These are phyloP conservation scores for Phylloscopus trochiloides DNA, from an alignment of 2,113 vertebrate species.

Conservation along the genomic window DNA sequence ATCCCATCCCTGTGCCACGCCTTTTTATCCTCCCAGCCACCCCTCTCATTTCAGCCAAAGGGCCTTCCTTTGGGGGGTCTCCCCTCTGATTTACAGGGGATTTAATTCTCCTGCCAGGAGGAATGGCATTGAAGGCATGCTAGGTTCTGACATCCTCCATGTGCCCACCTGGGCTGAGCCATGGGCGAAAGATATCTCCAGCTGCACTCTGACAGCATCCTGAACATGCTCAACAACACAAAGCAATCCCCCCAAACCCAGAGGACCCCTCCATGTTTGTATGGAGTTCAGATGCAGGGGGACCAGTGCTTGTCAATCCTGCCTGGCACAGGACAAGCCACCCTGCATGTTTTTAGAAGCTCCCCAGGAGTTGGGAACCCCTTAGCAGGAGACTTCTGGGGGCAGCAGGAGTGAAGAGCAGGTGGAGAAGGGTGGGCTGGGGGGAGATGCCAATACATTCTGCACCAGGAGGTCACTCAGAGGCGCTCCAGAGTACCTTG, in stretches of 20 bases:
- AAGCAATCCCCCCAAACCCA: not conserved
- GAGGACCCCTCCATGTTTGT: not conserved
- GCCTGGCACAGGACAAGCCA: fast-evolving
- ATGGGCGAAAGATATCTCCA: not conserved
- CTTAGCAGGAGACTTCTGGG: not conserved
- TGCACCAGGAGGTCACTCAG: not conserved
- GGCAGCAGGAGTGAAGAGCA: fast-evolving
- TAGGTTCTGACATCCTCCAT: not conserved
- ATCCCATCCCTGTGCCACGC: not conserved
- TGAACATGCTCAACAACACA: not conserved
- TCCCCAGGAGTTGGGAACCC: not conserved
- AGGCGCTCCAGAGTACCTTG: fast-evolving
- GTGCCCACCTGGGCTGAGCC: not conserved
- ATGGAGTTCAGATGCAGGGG: not conserved
- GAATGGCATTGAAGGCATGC: not conserved
- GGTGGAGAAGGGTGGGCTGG: not conserved
- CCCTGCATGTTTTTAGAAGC: fast-evolving
- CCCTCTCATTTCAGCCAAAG: not conserved
- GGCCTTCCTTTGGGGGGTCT: not conserved
- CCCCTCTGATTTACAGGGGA: not conserved
- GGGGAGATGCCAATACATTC: not conserved
- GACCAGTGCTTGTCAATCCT: not conserved
- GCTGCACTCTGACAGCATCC: fast-evolving
- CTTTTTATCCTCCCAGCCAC: not conserved
- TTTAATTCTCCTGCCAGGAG: not conserved